phyloP scores from a whole-genome alignment of 2,888 invertebrate genomes.

The Tiliacea aurago region DNA sequence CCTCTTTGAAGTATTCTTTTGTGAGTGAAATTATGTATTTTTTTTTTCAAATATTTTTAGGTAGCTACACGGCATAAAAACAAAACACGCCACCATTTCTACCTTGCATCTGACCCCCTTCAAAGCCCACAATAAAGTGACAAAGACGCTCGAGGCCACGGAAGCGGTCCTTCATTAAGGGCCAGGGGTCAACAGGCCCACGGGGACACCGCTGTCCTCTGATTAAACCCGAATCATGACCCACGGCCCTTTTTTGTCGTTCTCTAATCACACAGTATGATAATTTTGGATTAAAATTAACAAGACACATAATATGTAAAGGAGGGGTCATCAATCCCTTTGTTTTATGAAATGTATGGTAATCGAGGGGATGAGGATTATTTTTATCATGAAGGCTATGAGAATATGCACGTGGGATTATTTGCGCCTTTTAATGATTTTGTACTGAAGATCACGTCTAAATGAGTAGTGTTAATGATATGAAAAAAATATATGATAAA shows the following conservation, averaged over 20 bases:
- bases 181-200: slow-evolving; percentile 81
- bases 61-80: not conserved
- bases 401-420: not conserved
- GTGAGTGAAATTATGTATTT: not conserved
- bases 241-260: slow-evolving; percentile 73
- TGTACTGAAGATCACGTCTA: no score
- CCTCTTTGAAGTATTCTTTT: not conserved
- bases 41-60: not conserved
- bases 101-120: slow-evolving; percentile 45
- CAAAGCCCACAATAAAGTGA: slow-evolving; percentile 68
- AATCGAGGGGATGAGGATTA: slow-evolving; percentile 24
- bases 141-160: slow-evolving; percentile 80
- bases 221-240: slow-evolving; percentile 77
- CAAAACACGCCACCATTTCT: slow-evolving; percentile 11
- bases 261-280: slow-evolving; percentile 74
- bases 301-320: slow-evolving; percentile 46
- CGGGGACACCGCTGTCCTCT: slow-evolving; percentile 69
- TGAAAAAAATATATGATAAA: no score
- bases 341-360: slow-evolving; percentile 57
- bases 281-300: slow-evolving; percentile 69
- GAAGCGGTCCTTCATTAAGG: slow-evolving; percentile 82
- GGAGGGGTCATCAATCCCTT: slow-evolving; percentile 44
- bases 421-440: no score
- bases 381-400: slow-evolving; percentile 3
- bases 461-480: no score